Percentiles rank a stretch among this genome's conserved stretches.
Evolutionary conservation across 2,797 vertebrate species (phyloP).

Genomic region (Eutrigla gurnardus): DNA sequence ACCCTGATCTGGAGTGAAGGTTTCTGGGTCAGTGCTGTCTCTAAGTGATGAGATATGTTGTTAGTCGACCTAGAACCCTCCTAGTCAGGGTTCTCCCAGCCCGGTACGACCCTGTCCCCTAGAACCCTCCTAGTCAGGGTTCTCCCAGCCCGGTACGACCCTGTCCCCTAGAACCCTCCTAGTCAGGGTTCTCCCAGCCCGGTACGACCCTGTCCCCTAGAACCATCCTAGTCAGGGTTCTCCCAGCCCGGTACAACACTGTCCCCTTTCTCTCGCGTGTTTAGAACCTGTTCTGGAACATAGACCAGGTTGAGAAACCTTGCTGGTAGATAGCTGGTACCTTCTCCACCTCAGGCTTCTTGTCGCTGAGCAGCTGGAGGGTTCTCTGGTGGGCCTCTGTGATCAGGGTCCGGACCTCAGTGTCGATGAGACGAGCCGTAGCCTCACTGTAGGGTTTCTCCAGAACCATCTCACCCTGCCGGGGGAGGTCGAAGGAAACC

Average conservation of each 20-base stretch:
- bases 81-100: not conserved
- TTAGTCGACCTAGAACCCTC: not conserved
- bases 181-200: not conserved
- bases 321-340: conserved; percentile 16
- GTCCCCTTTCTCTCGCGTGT: not conserved
- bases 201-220: no score
- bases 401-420: conserved; percentile 91
- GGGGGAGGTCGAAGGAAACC: conserved; percentile 95
- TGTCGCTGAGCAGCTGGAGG: conserved; percentile 85
- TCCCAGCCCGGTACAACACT: not conserved
- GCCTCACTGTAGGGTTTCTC: conserved; percentile 98
- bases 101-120: no score
- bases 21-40: no score
- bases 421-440: conserved; percentile 93
- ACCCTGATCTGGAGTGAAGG: no score
- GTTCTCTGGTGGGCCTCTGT: conserved; percentile 89
- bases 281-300: not conserved
- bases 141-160: not conserved
- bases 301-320: not conserved
- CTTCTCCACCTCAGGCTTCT: conserved; percentile 94
- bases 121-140: not conserved
- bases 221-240: not conserved
- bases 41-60: no score
- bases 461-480: conserved; percentile 94
- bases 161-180: no score